Conservation (phyloP, 2,888 invertebrate species). For the Caenorhabditis virilis region DNA sequence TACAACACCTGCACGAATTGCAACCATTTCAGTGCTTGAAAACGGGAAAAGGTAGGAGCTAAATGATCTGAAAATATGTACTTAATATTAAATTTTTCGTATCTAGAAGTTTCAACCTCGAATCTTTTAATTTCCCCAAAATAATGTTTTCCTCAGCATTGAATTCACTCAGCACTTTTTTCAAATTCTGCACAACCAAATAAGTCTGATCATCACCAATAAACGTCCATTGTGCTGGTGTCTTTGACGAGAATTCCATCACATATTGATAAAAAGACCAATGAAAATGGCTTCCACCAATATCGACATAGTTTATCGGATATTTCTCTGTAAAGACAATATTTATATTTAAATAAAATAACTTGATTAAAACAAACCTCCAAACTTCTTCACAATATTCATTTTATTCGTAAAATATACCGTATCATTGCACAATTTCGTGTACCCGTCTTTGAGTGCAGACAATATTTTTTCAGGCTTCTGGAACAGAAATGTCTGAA, state of each 20-base stretch:
- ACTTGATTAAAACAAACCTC: conserved; percentile 6
- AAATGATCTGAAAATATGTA: not conserved
- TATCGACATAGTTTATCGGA: conserved; percentile 9
- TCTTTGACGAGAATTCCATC: conserved; percentile 25
- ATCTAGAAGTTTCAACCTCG: too few species aligned
- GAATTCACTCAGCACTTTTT: conserved; percentile 4
- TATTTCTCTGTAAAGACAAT: conserved; percentile 19
- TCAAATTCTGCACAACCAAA: conserved; percentile 27
- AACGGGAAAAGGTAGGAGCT: conserved; percentile 28
- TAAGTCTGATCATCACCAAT: conserved; percentile 39
- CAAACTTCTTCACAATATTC: conserved; percentile 13
- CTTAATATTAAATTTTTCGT: too few species aligned
- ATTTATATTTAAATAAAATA: too few species aligned
- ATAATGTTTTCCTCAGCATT: conserved; percentile 13
- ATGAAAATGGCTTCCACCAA: conserved; percentile 15
- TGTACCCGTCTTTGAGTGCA: conserved; percentile 26
- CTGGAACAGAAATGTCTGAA: conserved; percentile 8
- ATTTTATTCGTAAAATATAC: conserved; percentile 24
- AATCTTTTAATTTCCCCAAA: conserved; percentile 22
- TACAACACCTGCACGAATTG: conserved; percentile 20
- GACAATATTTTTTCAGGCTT: conserved; percentile 25
- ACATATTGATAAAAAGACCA: conserved; percentile 31
- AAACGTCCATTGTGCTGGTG: conserved; percentile 33
- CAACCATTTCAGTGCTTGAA: conserved; percentile 13
- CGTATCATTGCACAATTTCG: conserved; percentile 31